These are phyloP conservation scores for Thunnus thynnus DNA, from an alignment of 2,113 vertebrate species.

Conservation along the genomic window DNA sequence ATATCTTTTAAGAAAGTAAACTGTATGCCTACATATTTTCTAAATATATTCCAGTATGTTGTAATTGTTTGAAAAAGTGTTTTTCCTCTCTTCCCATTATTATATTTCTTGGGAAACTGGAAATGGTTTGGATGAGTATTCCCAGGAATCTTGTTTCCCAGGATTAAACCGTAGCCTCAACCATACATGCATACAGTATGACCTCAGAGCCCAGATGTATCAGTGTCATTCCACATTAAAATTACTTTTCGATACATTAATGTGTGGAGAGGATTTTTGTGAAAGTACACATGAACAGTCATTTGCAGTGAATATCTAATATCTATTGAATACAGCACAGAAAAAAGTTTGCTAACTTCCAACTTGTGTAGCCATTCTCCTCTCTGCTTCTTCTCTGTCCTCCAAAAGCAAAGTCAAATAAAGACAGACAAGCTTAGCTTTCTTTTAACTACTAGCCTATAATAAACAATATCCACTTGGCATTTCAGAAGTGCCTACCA, in stretches of 20 bases:
- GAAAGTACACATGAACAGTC: background rate
- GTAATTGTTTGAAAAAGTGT: no score
- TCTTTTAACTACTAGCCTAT: background rate
- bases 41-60: no score
- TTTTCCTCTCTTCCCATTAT: no score
- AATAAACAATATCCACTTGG: conserved; percentile 14
- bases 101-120: no score
- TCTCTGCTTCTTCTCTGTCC: background rate
- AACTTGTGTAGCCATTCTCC: background rate
- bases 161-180: background rate
- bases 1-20: no score
- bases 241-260: background rate
- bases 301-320: background rate
- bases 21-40: no score
- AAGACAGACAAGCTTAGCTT: background rate
- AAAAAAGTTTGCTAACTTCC: background rate
- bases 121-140: no score
- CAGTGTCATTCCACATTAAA: no score
- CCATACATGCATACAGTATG: background rate
- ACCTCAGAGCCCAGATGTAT: background rate
- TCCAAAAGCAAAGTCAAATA: background rate
- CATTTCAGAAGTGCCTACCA: conserved; percentile 25
- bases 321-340: background rate
- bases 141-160: no score
- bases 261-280: no score